Evolutionary conservation across 2,113 vertebrate species (phyloP).

Genomic region (Kobus ellipsiprymnus): DNA sequence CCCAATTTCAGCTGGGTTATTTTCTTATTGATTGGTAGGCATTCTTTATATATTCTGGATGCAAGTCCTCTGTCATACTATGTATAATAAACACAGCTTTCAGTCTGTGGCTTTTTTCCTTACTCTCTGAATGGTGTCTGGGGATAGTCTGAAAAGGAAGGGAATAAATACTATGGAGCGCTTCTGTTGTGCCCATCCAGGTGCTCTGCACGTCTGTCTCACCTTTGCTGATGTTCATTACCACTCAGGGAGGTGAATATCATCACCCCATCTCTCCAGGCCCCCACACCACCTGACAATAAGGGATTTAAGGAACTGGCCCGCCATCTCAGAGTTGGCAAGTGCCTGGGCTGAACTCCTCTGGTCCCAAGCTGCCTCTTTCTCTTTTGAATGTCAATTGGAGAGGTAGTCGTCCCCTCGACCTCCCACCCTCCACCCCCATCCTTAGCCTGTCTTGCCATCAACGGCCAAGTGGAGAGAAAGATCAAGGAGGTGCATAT

Average conservation of each 20-base stretch:
- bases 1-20: not conserved
- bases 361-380: not conserved
- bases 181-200: not conserved
- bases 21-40: not conserved
- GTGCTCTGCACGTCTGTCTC: not conserved
- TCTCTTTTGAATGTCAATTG: not conserved
- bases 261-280: not conserved
- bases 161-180: not conserved
- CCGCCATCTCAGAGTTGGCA: not conserved
- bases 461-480: not conserved
- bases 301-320: not conserved
- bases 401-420: not conserved
- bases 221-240: not conserved
- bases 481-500: not conserved
- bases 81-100: not conserved
- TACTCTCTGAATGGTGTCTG: not conserved
- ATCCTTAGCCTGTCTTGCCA: not conserved
- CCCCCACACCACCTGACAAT: not conserved
- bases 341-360: not conserved
- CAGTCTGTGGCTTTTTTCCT: not conserved
- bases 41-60: not conserved
- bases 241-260: accelerated
- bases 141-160: not conserved
- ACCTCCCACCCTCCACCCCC: not conserved
- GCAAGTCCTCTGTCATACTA: not conserved